A percentile compares a stretch with the other conserved stretches of the same genome.
phyloP scores from a whole-genome alignment of 2,113 vertebrate genomes.

The Garra rufa region DNA sequence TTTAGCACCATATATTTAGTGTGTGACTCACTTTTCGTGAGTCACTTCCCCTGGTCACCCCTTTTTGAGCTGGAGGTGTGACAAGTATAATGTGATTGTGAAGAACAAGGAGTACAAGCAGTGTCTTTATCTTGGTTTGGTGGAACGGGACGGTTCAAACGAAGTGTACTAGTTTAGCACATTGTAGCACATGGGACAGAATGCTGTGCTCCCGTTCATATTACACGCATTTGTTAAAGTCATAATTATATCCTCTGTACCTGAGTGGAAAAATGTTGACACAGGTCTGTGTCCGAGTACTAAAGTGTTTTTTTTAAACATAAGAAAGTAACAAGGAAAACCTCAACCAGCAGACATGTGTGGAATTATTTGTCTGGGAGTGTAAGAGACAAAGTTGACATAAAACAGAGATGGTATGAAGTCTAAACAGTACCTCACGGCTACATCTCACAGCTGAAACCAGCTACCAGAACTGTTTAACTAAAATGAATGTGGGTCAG shows the following conservation, averaged over 20 bases:
- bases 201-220: too few species aligned
- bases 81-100: slow-evolving; percentile 27
- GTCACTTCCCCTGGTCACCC: neutral
- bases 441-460: neutral
- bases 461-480: neutral
- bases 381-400: slow-evolving; percentile 2
- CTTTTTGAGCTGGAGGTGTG: slow-evolving; percentile 32
- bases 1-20: neutral
- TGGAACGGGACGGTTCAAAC: slow-evolving; percentile 61
- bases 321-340: neutral
- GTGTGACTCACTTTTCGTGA: neutral
- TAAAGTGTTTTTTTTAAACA: neutral
- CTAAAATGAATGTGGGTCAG: slow-evolving; percentile 8
- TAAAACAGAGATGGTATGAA: neutral
- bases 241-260: neutral
- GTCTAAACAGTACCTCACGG: neutral
- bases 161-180: slow-evolving; percentile 33
- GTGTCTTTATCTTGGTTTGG: slow-evolving; percentile 27
- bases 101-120: neutral
- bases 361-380: neutral
- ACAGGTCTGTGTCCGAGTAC: neutral
- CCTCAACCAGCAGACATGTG: neutral
- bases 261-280: neutral
- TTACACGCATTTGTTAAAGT: neutral
- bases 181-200: neutral